phyloP scores from a whole-genome alignment of 2,113 vertebrate genomes.

The Electrona antarctica region DNA sequence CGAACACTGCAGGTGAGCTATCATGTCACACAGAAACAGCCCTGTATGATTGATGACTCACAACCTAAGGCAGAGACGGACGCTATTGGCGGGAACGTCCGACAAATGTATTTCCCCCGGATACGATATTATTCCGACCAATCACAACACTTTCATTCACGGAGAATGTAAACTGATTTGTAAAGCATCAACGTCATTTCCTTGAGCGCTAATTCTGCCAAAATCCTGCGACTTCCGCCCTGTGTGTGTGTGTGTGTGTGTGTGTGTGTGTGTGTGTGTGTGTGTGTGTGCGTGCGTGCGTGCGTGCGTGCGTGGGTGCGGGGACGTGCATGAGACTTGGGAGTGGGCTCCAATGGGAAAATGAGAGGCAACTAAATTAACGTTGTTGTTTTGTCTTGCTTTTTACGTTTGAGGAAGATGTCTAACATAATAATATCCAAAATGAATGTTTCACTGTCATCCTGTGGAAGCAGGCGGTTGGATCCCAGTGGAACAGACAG shows the following conservation, averaged over 20 bases:
- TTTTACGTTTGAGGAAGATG: not conserved
- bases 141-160: no score
- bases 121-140: no score
- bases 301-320: not conserved
- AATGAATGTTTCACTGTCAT: not conserved
- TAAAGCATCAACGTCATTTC: no score
- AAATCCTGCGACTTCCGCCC: no score
- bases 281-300: not conserved
- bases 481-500: slow-evolving; percentile 78
- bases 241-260: slow-evolving; percentile 2
- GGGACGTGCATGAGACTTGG: not conserved
- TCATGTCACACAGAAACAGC: no score
- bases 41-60: no score
- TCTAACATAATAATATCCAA: slow-evolving; percentile 9
- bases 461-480: slow-evolving; percentile 62
- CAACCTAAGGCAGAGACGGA: no score
- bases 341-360: not conserved
- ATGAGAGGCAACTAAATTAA: not conserved
- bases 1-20: no score
- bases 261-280: not conserved
- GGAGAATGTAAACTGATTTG: no score
- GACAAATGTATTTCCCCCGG: no score
- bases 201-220: no score
- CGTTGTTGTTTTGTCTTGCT: not conserved
- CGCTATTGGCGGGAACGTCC: no score